Conservation (phyloP, 2,113 vertebrate genomes). For the Columba livia region DNA sequence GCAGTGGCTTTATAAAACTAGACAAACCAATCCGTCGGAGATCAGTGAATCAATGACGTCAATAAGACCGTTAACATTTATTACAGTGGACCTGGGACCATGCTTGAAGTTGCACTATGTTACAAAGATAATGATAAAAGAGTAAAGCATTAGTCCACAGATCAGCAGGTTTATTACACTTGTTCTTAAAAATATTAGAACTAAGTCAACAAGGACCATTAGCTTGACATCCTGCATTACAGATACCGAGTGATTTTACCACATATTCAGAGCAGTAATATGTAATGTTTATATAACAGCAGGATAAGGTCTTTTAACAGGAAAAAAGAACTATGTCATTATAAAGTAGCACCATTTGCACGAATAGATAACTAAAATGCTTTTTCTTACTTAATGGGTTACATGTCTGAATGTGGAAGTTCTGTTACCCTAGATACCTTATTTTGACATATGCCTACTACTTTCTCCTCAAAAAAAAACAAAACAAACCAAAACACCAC, state of each 20-base stretch:
- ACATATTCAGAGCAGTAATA: not conserved
- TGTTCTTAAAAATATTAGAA: slow-evolving; percentile 17
- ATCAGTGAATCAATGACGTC: not conserved
- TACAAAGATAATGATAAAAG: not conserved
- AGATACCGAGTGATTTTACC: not conserved
- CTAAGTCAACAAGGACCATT: not conserved
- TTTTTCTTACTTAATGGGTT: not conserved
- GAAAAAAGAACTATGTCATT: not conserved
- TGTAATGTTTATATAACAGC: not conserved
- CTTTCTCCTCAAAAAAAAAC: not conserved
- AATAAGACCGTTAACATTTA: not conserved
- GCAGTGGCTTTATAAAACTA: not conserved
- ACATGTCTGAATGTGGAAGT: not conserved
- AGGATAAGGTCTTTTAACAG: not conserved
- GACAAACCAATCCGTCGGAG: accelerated
- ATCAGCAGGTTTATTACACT: not conserved
- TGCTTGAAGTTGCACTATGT: not conserved
- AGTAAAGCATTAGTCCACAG: not conserved
- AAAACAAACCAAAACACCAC: not conserved
- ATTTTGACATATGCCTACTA: not conserved
- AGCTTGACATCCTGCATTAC: not conserved
- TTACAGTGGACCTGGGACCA: not conserved
- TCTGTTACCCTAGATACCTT: not conserved
- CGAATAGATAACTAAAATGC: not conserved
- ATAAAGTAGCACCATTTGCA: not conserved